Conservation (phyloP, 2,888 invertebrate genomes). For the Galerucella calmariensis region DNA sequence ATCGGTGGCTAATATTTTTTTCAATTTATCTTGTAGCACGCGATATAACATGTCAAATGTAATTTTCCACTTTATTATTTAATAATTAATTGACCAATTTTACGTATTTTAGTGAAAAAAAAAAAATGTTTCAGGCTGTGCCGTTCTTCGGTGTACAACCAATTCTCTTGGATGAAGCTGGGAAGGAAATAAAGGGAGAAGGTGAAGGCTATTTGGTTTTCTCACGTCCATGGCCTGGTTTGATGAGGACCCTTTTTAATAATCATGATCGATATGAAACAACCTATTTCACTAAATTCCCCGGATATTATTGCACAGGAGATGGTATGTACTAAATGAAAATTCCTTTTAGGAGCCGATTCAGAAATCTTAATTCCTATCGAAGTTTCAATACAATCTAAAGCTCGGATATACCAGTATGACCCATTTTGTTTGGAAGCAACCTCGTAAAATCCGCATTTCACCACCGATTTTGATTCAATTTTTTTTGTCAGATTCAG, state of each 20-base stretch:
- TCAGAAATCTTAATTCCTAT: too few species aligned
- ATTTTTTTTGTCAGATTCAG: too few species aligned
- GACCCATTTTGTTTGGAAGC: too few species aligned
- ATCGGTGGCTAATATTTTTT: too few species aligned
- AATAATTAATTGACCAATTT: too few species aligned
- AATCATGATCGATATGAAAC: conserved; percentile 91
- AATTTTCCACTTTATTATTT: too few species aligned
- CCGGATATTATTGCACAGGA: conserved; percentile 97
- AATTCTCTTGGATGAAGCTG: conserved; percentile 86
- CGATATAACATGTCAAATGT: too few species aligned
- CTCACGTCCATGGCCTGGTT: conserved; percentile 96
- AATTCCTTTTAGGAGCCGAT: neutral
- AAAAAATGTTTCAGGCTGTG: conserved; percentile 74
- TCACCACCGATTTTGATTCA: too few species aligned
- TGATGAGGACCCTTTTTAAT: conserved; percentile 94
- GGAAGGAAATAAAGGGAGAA: conserved; percentile 84
- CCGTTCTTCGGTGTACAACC: conserved; percentile 98
- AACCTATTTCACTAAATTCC: conserved; percentile 95
- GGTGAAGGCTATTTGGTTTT: conserved; percentile 97
- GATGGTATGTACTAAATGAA: conserved; percentile 78
- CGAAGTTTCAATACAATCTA: too few species aligned
- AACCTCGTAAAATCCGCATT: too few species aligned
- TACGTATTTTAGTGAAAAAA: neutral
- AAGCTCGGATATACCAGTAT: too few species aligned
- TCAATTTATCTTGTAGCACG: too few species aligned